phyloP scores from a whole-genome alignment of 2,797 vertebrate genomes.

The Australoheros facetus region DNA sequence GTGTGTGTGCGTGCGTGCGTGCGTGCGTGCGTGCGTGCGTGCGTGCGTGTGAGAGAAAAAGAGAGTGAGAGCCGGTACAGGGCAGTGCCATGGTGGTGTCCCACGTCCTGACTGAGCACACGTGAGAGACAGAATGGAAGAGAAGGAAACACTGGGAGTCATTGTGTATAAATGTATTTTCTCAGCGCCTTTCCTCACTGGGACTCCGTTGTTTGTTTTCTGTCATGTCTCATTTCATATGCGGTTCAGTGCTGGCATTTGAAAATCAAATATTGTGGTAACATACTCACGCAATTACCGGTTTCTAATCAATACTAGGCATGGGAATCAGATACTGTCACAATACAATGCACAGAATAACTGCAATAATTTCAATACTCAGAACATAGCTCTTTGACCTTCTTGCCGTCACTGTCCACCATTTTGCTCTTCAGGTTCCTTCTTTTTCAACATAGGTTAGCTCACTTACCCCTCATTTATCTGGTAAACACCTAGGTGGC shows the following conservation, averaged over 20 bases:
- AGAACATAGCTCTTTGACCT: background rate
- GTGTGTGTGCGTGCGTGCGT: no score
- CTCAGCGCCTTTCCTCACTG: conserved; percentile 41
- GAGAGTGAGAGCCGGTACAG: conserved; percentile 39
- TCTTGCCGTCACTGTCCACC: background rate
- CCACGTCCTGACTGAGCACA: conserved; percentile 58
- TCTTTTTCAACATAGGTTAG: background rate
- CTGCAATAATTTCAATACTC: background rate
- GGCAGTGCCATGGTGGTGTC: conserved; percentile 66
- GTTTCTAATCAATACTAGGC: background rate
- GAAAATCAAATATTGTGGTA: background rate
- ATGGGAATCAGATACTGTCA: background rate
- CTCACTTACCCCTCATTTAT: background rate
- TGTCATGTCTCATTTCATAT: conserved; percentile 25
- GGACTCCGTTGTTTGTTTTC: conserved; percentile 41
- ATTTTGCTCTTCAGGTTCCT: no score
- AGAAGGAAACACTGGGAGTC: conserved; percentile 50
- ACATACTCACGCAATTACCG: background rate
- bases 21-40: no score
- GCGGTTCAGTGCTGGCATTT: background rate
- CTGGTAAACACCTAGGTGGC: background rate
- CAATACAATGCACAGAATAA: background rate
- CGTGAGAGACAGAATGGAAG: conserved; percentile 30
- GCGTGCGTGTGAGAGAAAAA: no score
- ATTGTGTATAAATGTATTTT: conserved; percentile 58